Conservation (phyloP, 2,888 invertebrate species). For the Eupithecia pulchellata region DNA sequence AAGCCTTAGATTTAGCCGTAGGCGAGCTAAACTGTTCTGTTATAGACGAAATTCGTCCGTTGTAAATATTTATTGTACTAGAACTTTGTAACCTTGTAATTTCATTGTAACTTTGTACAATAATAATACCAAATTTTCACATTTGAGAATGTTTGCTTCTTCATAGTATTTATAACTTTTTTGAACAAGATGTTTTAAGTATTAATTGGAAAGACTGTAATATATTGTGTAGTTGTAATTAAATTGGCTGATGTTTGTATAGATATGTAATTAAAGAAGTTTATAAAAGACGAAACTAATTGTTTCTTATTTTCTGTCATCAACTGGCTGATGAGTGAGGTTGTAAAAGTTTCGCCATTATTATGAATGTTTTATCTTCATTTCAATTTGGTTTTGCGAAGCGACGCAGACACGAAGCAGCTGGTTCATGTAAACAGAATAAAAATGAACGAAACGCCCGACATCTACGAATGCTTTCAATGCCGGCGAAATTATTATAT, state of each 20-base stretch:
- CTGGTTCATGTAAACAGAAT: conserved; percentile 77
- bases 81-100: conserved; percentile 61
- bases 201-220: conserved; percentile 85
- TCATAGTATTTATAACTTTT: conserved; percentile 72
- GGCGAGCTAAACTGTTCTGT: conserved; percentile 70
- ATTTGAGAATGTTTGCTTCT: conserved; percentile 80
- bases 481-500: conserved; percentile 60
- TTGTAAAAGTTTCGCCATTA: conserved; percentile 60
- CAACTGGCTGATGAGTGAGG: conserved; percentile 51
- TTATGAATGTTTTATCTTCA: conserved; percentile 72
- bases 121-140: conserved; percentile 83
- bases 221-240: conserved; percentile 81
- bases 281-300: conserved; percentile 66
- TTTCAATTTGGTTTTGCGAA: conserved; percentile 76
- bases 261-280: conserved; percentile 81
- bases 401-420: conserved; percentile 67
- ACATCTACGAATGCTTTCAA: conserved; percentile 59
- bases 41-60: conserved; percentile 70
- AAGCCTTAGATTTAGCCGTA: conserved; percentile 70
- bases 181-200: conserved; percentile 76
- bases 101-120: conserved; percentile 82
- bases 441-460: conserved; percentile 68
- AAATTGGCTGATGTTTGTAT: conserved; percentile 82
- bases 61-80: conserved; percentile 69
- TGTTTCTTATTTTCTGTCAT: conserved; percentile 47